Base-by-base conservation (phyloP, 2,888 invertebrate species). In the Koerneria pararmatus region DNA sequence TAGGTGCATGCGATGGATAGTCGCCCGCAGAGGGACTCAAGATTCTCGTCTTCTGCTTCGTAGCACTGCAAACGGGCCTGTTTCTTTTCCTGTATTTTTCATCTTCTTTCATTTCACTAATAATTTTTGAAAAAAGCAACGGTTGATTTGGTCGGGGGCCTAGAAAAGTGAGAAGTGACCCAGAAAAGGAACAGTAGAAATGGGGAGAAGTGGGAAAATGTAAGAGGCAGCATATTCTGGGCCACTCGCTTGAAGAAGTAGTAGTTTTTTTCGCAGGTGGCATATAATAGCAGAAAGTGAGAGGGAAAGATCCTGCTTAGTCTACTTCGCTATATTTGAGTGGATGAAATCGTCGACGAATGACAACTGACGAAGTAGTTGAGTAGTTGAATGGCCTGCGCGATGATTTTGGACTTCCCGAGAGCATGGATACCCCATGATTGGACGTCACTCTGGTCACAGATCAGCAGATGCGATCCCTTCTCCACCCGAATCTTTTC, bases 391-490 rank as follows among this genome's bases (percentile, higher is more conserved):
- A 95, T 91, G 60, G 93, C 93, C 85, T 94, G 93, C 56, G 95
- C 87, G 71, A 95, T 89, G 64, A 93, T 88, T 84, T 94, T 94
- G 84, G 95, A 93, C 84, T 95, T 94, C 11, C 95, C 95, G 71
- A 95, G 89, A 83, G 90, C 89, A 70, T 87, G 87, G 82, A 95
- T 89, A 29, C 92, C 91, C 65, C 95, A 87, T 83, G 90, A 89
- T 82, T 92, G 91, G 72, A 95, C 88, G 85, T 93, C 93, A 83
- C 92, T 91, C 60, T 92, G 90, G 68, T 92, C 89, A 79, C 95
- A 88, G 83, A 90, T 90, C 75, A 94, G 87, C 82, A 95, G 87
- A 80, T 90, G 89, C 77, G 89, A 87, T 6, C 93, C 95, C 82
- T 29, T 27, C 11, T 64, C 31, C 22, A 64, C 24, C 8, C 31